phyloP scores from a whole-genome alignment of 2,888 invertebrate species.

The Amiota minor region DNA sequence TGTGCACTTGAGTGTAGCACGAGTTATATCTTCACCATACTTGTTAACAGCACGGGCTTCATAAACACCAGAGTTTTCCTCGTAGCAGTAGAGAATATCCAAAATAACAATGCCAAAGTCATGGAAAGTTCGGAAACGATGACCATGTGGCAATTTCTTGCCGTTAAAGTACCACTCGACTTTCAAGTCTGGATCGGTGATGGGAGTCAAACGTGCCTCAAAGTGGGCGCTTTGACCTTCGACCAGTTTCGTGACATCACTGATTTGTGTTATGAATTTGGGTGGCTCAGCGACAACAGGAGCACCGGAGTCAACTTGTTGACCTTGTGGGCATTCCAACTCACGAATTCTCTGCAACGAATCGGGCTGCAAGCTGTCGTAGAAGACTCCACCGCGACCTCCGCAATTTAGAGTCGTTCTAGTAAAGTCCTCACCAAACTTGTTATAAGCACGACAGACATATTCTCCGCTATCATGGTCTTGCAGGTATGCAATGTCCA shows the following conservation, averaged over 20 bases:
- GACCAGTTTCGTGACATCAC: conserved; percentile 86
- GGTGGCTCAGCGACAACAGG: conserved; percentile 87
- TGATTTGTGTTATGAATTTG: conserved; percentile 90
- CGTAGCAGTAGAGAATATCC: conserved; percentile 96
- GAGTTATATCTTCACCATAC: conserved; percentile 89
- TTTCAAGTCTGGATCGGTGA: conserved; percentile 93
- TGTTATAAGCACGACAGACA: conserved; percentile 92
- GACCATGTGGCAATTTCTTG: conserved; percentile 92
- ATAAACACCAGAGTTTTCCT: conserved; percentile 94
- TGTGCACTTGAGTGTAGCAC: conserved; percentile 87
- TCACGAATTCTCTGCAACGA: conserved; percentile 90
- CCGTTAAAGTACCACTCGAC: conserved; percentile 98
- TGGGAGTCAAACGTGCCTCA: conserved; percentile 93
- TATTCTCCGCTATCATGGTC: conserved; percentile 95
- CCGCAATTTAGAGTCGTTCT: conserved; percentile 88
- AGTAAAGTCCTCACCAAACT: conserved; percentile 91
- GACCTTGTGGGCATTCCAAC: conserved; percentile 81
- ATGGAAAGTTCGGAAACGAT: conserved; percentile 97
- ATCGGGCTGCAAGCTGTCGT: conserved; percentile 92
- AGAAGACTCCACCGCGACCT: conserved; percentile 88
- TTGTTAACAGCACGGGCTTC: conserved; percentile 95
- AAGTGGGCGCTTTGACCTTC: conserved; percentile 97
- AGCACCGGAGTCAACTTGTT: conserved; percentile 77
- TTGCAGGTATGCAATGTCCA: conserved; percentile 95
- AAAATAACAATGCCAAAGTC: conserved; percentile 97